A percentile compares a stretch with the other conserved stretches of the same genome.
phyloP scores from a whole-genome alignment of 1,140 invertebrate species.

The Heliconius congener region DNA sequence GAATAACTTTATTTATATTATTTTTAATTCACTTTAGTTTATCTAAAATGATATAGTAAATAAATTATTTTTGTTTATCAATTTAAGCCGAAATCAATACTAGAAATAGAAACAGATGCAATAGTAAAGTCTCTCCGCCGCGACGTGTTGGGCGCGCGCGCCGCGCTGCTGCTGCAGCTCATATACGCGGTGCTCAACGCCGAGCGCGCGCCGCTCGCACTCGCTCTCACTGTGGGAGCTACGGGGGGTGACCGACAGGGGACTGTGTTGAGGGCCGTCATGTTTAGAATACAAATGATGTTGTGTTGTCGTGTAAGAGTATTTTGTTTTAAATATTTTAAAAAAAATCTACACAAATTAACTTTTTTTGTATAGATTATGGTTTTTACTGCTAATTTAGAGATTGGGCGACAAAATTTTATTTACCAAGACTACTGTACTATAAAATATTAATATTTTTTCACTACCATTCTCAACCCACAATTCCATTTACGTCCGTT shows the following conservation, averaged over 20 bases:
- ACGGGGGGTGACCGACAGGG: constrained; percentile 41
- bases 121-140: constrained; percentile 60
- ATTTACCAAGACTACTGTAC: too few relatives aligned
- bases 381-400: too few relatives aligned
- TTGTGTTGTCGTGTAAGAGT: constrained; percentile 65
- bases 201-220: constrained; percentile 53
- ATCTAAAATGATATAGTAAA: neutral
- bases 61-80: neutral
- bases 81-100: constrained; percentile 57
- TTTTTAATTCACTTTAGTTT: neutral
- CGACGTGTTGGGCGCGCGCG: constrained; percentile 56
- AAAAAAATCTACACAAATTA: too few relatives aligned
- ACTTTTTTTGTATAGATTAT: too few relatives aligned
- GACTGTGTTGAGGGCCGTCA: constrained; percentile 60
- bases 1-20: too few relatives aligned
- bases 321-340: too few relatives aligned
- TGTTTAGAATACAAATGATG: constrained; percentile 70
- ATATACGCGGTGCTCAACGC: constrained; percentile 57
- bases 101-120: constrained; percentile 61
- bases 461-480: too few relatives aligned
- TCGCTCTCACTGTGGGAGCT: constrained; percentile 47
- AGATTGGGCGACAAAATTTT: too few relatives aligned
- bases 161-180: constrained; percentile 57
- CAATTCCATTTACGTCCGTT: neutral
- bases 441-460: too few relatives aligned